Conservation (phyloP, 2,113 vertebrate genomes). For the Rhizomys pruinosus region DNA sequence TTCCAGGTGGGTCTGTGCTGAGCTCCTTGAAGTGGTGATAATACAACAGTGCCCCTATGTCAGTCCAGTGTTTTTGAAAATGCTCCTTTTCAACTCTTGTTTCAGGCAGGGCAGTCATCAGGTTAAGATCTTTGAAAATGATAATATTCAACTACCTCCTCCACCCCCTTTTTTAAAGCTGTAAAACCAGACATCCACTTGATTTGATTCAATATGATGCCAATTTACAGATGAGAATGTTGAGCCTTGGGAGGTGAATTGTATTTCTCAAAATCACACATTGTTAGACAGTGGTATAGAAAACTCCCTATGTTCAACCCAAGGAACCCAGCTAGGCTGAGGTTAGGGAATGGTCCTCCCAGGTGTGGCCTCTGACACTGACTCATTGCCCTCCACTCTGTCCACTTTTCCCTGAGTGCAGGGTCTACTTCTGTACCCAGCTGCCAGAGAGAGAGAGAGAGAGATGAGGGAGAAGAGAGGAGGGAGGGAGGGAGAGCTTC, state of each 20-base stretch:
- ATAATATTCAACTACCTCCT: not conserved
- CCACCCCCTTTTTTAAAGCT: slow-evolving; percentile 3
- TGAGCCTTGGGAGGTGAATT: slow-evolving; percentile 48
- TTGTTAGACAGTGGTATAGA: not conserved
- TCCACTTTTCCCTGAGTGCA: slow-evolving; percentile 37
- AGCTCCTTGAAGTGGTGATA: slow-evolving; percentile 61
- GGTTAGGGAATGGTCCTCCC: not conserved
- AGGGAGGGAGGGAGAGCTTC: slow-evolving; percentile 72
- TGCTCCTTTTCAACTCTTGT: not conserved
- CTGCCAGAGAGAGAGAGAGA: slow-evolving; percentile 70
- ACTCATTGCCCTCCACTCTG: slow-evolving; percentile 1
- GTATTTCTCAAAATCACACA: not conserved
- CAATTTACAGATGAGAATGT: slow-evolving; percentile 63
- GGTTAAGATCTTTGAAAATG: slow-evolving; percentile 47
- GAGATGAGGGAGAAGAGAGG: slow-evolving; percentile 43
- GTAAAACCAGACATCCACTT: slow-evolving; percentile 32
- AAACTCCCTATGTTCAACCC: not conserved
- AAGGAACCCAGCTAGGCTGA: not conserved
- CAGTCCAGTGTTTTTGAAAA: slow-evolving; percentile 59
- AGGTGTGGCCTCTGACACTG: not conserved
- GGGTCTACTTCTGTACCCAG: slow-evolving; percentile 73
- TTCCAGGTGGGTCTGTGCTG: slow-evolving; percentile 43
- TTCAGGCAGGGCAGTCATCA: not conserved
- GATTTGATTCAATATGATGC: slow-evolving; percentile 23
- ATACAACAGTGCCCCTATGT: not conserved